A percentile compares a stretch with the other conserved stretches of the same genome.
These are phyloP conservation scores for Mylabris phalerata DNA, from an alignment of 1,140 invertebrate species.

Conservation along the genomic window DNA sequence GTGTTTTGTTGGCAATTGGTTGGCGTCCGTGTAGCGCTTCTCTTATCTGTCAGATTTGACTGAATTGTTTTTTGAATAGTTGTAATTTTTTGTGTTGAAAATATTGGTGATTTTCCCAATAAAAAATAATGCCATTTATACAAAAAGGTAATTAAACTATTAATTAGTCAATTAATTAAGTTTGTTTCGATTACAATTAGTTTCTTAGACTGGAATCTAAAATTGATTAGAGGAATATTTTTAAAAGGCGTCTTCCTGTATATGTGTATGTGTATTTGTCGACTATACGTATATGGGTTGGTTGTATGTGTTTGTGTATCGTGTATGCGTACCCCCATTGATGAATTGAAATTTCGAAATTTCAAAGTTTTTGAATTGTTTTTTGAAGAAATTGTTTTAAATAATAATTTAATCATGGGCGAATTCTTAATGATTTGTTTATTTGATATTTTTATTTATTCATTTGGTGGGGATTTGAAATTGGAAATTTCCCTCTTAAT, in stretches of 20 bases:
- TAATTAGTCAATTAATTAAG: not conserved
- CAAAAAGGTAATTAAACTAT: slow-evolving; percentile 18
- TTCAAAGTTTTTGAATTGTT: slow-evolving; percentile 2
- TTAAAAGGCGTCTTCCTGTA: slow-evolving; percentile 17
- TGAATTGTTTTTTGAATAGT: slow-evolving; percentile 33
- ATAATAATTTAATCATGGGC: no score
- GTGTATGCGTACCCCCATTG: not conserved
- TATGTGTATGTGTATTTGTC: not conserved
- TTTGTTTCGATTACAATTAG: not conserved
- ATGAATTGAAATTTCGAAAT: slow-evolving; percentile 12
- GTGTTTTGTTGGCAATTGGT: slow-evolving; percentile 12
- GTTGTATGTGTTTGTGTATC: no score
- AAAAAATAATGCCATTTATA: slow-evolving; percentile 20
- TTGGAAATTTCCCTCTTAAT: not conserved
- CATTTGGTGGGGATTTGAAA: no score
- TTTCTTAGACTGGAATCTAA: not conserved
- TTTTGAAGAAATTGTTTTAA: not conserved
- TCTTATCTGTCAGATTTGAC: slow-evolving; percentile 33
- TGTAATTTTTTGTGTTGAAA: slow-evolving; percentile 18
- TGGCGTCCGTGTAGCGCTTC: slow-evolving; percentile 24
- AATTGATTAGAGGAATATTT: not conserved
- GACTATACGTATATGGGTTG: no score
- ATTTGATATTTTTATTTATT: no score
- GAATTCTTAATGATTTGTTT: no score
- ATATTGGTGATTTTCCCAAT: slow-evolving; percentile 8